Evolutionary conservation across 1,140 invertebrate species (phyloP).

Genomic region (Stegodyphus mimosarum): DNA sequence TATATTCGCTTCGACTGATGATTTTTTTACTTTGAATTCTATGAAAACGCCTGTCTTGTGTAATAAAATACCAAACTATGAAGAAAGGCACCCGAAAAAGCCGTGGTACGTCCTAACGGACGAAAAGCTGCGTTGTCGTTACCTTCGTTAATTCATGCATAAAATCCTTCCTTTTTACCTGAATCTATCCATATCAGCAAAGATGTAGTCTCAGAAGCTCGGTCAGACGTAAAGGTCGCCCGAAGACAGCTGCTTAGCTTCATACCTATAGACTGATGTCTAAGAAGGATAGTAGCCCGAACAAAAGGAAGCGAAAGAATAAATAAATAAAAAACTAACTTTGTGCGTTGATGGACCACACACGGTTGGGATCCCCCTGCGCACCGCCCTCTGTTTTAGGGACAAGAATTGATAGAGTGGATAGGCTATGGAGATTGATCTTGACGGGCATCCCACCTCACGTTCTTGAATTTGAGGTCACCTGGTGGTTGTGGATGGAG

Average conservation of each 20-base stretch:
- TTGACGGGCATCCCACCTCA: constrained; percentile 29
- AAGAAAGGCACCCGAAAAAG: no score
- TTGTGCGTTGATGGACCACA: constrained; percentile 15
- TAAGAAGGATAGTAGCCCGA: constrained; percentile 7
- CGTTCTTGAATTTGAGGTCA: neutral
- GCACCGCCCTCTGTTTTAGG: constrained; percentile 31
- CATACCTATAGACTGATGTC: neutral
- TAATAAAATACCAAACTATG: no score
- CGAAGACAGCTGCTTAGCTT: constrained; percentile 38
- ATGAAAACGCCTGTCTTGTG: no score
- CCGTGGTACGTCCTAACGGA: no score
- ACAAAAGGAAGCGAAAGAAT: constrained; percentile 11
- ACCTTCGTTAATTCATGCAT: neutral
- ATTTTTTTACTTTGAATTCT: no score
- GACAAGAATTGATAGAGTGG: constrained; percentile 44
- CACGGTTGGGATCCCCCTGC: constrained; percentile 15
- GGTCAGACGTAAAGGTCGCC: constrained; percentile 50
- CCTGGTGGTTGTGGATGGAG: neutral
- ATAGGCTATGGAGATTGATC: constrained; percentile 48
- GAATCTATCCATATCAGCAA: constrained; percentile 2
- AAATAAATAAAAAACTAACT: neutral
- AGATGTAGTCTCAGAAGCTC: neutral
- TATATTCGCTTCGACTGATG: no score
- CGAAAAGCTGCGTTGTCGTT: no score
- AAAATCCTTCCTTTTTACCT: neutral